Percentiles rank a stretch among this genome's conserved stretches.
Conservation (phyloP, 1,140 invertebrate species). For the Heliothis virescens region DNA sequence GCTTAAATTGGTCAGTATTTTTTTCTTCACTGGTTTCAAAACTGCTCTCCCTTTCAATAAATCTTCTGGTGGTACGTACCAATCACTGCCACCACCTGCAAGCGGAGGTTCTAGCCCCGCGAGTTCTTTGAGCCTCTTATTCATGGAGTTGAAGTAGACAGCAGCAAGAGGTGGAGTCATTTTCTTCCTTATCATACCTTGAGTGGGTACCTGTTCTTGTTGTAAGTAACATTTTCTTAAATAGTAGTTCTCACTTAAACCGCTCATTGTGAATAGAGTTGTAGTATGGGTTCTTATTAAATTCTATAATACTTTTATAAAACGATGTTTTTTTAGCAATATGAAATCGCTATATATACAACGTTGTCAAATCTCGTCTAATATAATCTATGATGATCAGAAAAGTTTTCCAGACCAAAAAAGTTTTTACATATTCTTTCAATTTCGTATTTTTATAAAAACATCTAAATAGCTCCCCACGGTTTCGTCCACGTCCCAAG, state of each 20-base stretch:
- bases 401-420: too few relatives aligned
- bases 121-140: conserved; percentile 68
- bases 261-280: conserved; percentile 57
- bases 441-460: too few relatives aligned
- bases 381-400: too few relatives aligned
- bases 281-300: too few relatives aligned
- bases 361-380: too few relatives aligned
- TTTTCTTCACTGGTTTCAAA: conserved; percentile 68
- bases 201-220: conserved; percentile 73
- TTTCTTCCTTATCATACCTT: conserved; percentile 71
- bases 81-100: conserved; percentile 75
- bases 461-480: too few relatives aligned
- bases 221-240: conserved; percentile 73
- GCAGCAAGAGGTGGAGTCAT: conserved; percentile 71
- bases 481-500: too few relatives aligned
- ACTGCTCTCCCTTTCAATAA: conserved; percentile 68
- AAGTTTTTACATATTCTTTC: too few relatives aligned
- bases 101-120: conserved; percentile 74
- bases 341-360: too few relatives aligned
- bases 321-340: too few relatives aligned
- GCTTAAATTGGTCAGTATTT: conserved; percentile 66
- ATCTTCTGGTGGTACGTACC: conserved; percentile 73
- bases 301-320: too few relatives aligned
- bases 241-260: conserved; percentile 72
- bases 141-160: conserved; percentile 80